These are phyloP conservation scores for Conger conger DNA, from an alignment of 2,113 vertebrate genomes.

Conservation along the genomic window DNA sequence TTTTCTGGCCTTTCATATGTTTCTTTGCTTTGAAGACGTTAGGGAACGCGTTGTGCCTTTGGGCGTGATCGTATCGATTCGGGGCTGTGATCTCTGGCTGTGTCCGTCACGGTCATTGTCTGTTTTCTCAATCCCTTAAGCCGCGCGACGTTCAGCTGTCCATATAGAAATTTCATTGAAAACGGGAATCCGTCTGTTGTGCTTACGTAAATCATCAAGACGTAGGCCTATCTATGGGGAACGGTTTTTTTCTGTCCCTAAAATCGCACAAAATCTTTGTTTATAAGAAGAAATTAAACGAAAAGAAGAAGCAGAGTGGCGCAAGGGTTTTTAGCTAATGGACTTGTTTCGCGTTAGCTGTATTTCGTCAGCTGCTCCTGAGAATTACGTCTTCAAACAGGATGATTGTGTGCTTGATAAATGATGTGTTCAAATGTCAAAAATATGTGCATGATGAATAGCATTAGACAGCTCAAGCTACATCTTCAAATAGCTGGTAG, in stretches of 20 bases:
- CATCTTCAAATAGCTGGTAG: too few relatives aligned
- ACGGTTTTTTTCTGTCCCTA: not conserved
- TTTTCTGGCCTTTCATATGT: not conserved
- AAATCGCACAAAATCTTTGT: too few relatives aligned
- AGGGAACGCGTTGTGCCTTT: not conserved
- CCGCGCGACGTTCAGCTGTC: not conserved
- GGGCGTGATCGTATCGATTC: not conserved
- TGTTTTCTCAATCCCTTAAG: not conserved
- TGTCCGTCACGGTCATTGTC: not conserved
- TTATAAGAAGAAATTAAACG: too few relatives aligned
- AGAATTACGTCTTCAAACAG: too few relatives aligned
- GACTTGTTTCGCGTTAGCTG: too few relatives aligned
- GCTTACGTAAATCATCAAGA: not conserved
- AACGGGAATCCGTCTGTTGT: not conserved
- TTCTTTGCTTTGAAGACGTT: not conserved
- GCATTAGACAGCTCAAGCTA: too few relatives aligned
- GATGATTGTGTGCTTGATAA: too few relatives aligned
- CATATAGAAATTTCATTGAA: not conserved
- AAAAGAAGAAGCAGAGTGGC: too few relatives aligned
- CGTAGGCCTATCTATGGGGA: not conserved
- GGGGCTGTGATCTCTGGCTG: constrained; percentile 5
- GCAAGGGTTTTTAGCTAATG: too few relatives aligned
- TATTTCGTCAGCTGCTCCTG: too few relatives aligned
- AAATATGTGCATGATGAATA: too few relatives aligned
- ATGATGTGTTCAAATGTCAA: too few relatives aligned